A percentile compares a stretch with the other conserved stretches of the same genome.
phyloP scores from a whole-genome alignment of 1,140 invertebrate species.

The Thrips palmi region DNA sequence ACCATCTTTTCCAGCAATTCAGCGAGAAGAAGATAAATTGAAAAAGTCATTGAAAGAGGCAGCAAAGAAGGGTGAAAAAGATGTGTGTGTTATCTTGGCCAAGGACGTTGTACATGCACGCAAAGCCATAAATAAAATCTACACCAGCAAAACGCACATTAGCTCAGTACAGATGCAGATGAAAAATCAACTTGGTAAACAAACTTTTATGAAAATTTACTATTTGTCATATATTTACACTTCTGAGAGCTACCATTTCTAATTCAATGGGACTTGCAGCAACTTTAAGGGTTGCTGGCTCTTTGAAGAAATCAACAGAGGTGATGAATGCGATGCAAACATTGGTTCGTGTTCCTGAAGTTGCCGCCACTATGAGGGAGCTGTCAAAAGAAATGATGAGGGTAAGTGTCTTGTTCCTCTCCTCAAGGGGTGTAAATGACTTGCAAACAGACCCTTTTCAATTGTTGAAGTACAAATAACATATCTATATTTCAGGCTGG shows the following conservation, averaged over 20 bases:
- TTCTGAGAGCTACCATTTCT: background rate
- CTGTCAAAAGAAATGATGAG: conserved; percentile 98
- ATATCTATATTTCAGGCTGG: conserved; percentile 43
- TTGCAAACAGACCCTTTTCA: no score
- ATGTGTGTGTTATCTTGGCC: conserved; percentile 85
- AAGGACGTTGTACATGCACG: conserved; percentile 86
- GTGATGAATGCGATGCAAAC: conserved; percentile 96
- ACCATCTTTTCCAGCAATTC: conserved; percentile 44
- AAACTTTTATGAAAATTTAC: conserved; percentile 2
- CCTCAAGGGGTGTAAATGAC: background rate
- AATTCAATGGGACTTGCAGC: conserved; percentile 30
- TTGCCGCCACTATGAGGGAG: conserved; percentile 91
- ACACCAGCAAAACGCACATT: conserved; percentile 92
- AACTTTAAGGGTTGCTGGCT: conserved; percentile 74
- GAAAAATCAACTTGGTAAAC: conserved; percentile 86
- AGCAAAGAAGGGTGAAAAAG: conserved; percentile 87
- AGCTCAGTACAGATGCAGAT: conserved; percentile 94
- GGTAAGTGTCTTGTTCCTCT: conserved; percentile 18
- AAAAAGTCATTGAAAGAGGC: conserved; percentile 87
- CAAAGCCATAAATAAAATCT: conserved; percentile 78
- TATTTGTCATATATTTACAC: background rate
- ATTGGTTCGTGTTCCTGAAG: conserved; percentile 75
- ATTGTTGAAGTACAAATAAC: background rate
- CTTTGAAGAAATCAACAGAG: conserved; percentile 82
- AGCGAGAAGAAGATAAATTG: conserved; percentile 94